Evolutionary conservation across 2,888 invertebrate species (phyloP).

Genomic region (Scaptomyza polygonia): DNA sequence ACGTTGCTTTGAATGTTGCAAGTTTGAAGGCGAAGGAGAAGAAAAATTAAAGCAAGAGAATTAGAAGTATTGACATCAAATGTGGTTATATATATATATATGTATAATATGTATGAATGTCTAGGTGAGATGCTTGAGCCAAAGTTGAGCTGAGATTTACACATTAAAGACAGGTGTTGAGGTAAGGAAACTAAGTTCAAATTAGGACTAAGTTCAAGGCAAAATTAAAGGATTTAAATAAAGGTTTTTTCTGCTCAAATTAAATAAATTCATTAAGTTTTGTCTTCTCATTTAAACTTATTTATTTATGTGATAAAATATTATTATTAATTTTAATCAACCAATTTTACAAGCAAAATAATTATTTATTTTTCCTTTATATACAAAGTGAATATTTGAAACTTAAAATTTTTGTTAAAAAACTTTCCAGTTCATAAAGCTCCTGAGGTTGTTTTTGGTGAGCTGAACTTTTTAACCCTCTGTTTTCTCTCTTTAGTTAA

Average conservation of each 20-base stretch:
- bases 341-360: no score
- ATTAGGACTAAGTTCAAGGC: background rate
- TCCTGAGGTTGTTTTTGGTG: no score
- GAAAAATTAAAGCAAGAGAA: slow-evolving; percentile 1
- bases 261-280: background rate
- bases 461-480: no score
- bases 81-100: background rate
- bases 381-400: no score
- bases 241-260: background rate
- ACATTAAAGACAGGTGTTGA: background rate
- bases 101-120: background rate
- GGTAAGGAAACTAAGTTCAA: background rate
- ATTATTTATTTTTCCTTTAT: no score
- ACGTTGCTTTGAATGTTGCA: background rate
- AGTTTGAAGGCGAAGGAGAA: background rate
- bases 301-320: no score
- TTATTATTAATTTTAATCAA: no score
- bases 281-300: no score
- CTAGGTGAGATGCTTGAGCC: background rate
- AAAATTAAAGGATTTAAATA: slow-evolving; percentile 1
- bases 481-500: background rate
- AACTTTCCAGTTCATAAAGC: no score
- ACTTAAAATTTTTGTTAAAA: no score
- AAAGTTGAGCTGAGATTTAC: slow-evolving; percentile 4
- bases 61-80: slow-evolving; percentile 5